phyloP scores from a whole-genome alignment of 2,888 invertebrate species.

The Cephonodes hylas region DNA sequence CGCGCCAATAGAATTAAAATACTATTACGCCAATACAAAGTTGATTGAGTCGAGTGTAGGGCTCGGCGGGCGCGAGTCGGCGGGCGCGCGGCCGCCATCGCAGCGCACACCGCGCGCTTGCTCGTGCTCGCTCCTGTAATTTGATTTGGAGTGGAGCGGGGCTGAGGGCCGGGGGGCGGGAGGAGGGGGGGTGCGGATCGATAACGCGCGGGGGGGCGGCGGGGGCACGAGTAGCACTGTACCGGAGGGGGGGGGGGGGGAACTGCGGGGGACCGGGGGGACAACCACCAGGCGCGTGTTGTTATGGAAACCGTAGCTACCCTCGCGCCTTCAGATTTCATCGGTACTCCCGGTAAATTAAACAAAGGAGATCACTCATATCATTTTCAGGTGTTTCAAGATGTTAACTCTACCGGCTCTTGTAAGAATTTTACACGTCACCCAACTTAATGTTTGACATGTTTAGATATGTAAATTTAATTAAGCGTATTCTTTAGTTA shows the following conservation, averaged over 20 bases:
- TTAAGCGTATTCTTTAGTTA: neutral
- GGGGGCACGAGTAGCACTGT: conserved; percentile 17
- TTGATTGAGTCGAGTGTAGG: conserved; percentile 60
- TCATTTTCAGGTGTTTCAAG: conserved; percentile 50
- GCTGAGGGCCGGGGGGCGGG: conserved; percentile 34
- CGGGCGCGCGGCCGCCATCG: conserved; percentile 23
- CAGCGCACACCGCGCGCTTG: conserved; percentile 38
- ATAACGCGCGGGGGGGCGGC: conserved; percentile 41
- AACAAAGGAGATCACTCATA: conserved; percentile 72
- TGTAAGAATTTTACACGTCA: neutral
- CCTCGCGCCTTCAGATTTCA: conserved; percentile 76
- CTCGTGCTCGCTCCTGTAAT: conserved; percentile 68
- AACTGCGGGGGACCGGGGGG: conserved; percentile 31
- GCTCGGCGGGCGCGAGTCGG: conserved; percentile 18
- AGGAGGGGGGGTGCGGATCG: conserved; percentile 42
- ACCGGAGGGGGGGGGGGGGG: conserved; percentile 21
- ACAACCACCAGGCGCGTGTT: conserved; percentile 68
- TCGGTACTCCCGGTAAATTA: conserved; percentile 74
- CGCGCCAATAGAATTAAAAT: conserved; percentile 78
- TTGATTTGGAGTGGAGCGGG: conserved; percentile 76
- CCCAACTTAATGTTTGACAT: neutral
- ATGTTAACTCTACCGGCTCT: neutral
- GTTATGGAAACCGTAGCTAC: conserved; percentile 78
- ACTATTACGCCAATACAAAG: conserved; percentile 76
- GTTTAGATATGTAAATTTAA: neutral